phyloP scores from a whole-genome alignment of 2,113 vertebrate genomes.

The Spea multiplicata region DNA sequence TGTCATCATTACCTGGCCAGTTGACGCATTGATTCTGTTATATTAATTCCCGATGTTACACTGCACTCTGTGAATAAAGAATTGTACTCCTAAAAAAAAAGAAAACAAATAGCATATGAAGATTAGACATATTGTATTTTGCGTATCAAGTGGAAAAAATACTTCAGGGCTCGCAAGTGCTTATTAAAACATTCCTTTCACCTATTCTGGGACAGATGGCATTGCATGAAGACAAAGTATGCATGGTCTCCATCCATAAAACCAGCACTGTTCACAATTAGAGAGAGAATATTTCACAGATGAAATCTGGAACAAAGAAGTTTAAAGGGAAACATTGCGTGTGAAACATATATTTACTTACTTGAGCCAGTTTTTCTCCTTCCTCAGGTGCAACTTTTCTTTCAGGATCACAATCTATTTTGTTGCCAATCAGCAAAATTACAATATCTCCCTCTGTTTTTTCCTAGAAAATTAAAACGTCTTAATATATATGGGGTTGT shows the following conservation, averaged over 20 bases:
- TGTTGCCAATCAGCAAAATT: slow-evolving; percentile 87
- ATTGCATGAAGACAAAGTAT: background rate
- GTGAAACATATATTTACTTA: slow-evolving; percentile 49
- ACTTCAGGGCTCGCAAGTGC: no score
- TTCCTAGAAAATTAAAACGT: slow-evolving; percentile 65
- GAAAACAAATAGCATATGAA: no score
- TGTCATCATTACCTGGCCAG: slow-evolving; percentile 75
- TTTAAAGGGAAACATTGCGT: background rate
- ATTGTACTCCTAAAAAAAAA: slow-evolving; percentile 72
- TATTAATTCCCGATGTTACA: slow-evolving; percentile 80
- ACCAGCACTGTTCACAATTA: background rate
- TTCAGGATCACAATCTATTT: slow-evolving; percentile 68
- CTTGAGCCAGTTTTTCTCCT: slow-evolving; percentile 77
- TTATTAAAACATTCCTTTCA: no score
- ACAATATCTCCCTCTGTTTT: slow-evolving; percentile 60
- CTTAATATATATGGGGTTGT: no score
- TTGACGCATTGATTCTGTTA: slow-evolving; percentile 70
- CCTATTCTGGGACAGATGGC: no score
- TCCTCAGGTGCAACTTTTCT: slow-evolving; percentile 69
- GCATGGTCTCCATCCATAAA: background rate
- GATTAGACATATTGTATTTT: no score
- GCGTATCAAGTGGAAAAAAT: no score
- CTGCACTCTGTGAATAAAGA: slow-evolving; percentile 86
- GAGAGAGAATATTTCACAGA: background rate
- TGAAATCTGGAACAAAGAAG: no score